Conservation (phyloP, 2,888 invertebrate species). For the Melipona beecheii region DNA sequence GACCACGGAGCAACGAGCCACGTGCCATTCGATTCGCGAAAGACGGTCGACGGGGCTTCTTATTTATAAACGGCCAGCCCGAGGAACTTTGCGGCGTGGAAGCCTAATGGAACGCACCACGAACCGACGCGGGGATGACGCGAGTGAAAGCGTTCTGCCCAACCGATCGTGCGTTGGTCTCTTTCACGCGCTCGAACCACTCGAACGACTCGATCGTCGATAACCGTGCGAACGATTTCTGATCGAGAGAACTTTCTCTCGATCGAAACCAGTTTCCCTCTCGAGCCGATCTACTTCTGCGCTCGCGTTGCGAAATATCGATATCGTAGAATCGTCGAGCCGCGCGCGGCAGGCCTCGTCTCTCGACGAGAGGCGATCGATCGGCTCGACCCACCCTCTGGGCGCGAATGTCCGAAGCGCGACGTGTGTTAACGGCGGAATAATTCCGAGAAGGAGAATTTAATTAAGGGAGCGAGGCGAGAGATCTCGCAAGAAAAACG, state of each 20-base stretch:
- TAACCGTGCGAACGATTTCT: too few species aligned
- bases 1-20: slow-evolving; percentile 63
- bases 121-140: background rate
- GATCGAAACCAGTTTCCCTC: too few species aligned
- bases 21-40: slow-evolving; percentile 69
- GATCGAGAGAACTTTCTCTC: too few species aligned
- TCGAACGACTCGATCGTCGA: too few species aligned
- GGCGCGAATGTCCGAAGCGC: too few species aligned
- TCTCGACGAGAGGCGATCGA: too few species aligned
- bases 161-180: slow-evolving; percentile 7
- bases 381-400: too few species aligned
- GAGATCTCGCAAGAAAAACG: background rate
- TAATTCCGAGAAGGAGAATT: background rate
- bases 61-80: slow-evolving; percentile 70
- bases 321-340: too few species aligned
- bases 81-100: slow-evolving; percentile 61
- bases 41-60: slow-evolving; percentile 63
- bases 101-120: slow-evolving; percentile 51
- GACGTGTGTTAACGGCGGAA: background rate
- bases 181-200: background rate
- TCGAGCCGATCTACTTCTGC: too few species aligned
- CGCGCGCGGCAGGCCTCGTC: background rate
- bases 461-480: background rate
- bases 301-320: too few species aligned
- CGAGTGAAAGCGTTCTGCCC: background rate